Percentiles rank a stretch among this genome's conserved stretches.
phyloP scores from a whole-genome alignment of 2,888 invertebrate genomes.

The Orgyia antiqua region DNA sequence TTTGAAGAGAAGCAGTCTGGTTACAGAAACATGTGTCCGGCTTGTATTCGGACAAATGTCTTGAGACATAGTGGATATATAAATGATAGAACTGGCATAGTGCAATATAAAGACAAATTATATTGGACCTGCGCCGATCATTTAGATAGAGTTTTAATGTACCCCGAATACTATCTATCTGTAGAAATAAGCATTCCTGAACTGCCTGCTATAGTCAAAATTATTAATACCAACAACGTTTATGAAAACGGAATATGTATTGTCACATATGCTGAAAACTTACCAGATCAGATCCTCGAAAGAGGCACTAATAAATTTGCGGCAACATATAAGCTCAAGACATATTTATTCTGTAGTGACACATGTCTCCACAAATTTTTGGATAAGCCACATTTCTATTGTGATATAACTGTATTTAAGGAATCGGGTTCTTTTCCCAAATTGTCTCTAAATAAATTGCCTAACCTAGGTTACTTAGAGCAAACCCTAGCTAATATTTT shows the following conservation, averaged over 20 bases:
- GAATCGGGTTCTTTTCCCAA: conserved; percentile 48
- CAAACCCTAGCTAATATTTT: conserved; percentile 76
- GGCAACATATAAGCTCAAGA: conserved; percentile 62
- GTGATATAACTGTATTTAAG: conserved; percentile 60
- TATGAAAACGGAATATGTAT: conserved; percentile 79
- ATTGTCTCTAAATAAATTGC: conserved; percentile 65
- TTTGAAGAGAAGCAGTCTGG: conserved; percentile 68
- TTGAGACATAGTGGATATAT: conserved; percentile 59
- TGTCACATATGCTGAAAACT: conserved; percentile 77
- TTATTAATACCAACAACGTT: conserved; percentile 50
- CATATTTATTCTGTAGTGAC: conserved; percentile 76
- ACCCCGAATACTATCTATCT: conserved; percentile 57
- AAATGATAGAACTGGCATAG: conserved; percentile 72
- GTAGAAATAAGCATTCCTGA: conserved; percentile 55
- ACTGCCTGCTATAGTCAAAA: conserved; percentile 66
- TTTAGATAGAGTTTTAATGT: conserved; percentile 54
- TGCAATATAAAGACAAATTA: conserved; percentile 72
- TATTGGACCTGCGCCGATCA: conserved; percentile 81
- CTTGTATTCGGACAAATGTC: conserved; percentile 66
- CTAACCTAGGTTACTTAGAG: conserved; percentile 79
- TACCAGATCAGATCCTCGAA: conserved; percentile 61
- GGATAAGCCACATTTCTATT: conserved; percentile 66
- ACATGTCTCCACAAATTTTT: conserved; percentile 75
- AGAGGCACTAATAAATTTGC: conserved; percentile 65
- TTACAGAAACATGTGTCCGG: conserved; percentile 77